Base-by-base conservation (phyloP, 2,113 vertebrate species). In the Sander lucioperca region DNA sequence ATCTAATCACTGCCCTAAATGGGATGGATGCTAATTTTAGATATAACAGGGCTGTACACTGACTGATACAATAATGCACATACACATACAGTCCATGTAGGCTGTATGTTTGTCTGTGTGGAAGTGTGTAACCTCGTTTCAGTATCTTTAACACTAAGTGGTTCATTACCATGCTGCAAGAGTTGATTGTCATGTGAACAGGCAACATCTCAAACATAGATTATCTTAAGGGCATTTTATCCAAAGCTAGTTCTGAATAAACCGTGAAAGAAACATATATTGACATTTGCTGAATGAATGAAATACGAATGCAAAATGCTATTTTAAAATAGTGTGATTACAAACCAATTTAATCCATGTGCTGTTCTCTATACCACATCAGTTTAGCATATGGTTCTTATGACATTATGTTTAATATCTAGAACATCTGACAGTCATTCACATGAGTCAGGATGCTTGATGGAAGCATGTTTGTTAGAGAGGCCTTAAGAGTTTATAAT, bases 391-490 rank as follows among this genome's bases (percentile, higher is more conserved):
- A 59, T n/a, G 11, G 15, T 48, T 64, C 66, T 53, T 12, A 50
- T 69, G 25, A 59, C 57, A 43, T 72, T 65, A 33, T 39, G 5
- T 54, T 78, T 70, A 15, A 75, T 43, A 77, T 68, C 2, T 50
- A 53, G 39, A 84, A 53, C 43, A 79, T 77, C 71, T 63, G 64
- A 77, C 65, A 25, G 30, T 39, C 10, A 25, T 68, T 69, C 33
- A 56, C 68, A 33, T 53, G 61, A 79, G 62, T 73, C 57, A 11
- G 2, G 14, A 71, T 33, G 23, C 30, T 77, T 53, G 2, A 57
- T 74, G n/a, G n/a, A n/a, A 59, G 27, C 12, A 54, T 74, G 36
- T 86, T 74, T 84, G 59, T 74, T 65, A 48, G 23, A 81, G 71
- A 61, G 15, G 45, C 58, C n/a, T 78, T 66, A 65, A 58, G 63